Evolutionary conservation across 2,113 vertebrate genomes (phyloP).

Genomic region (Saiga tatarica): DNA sequence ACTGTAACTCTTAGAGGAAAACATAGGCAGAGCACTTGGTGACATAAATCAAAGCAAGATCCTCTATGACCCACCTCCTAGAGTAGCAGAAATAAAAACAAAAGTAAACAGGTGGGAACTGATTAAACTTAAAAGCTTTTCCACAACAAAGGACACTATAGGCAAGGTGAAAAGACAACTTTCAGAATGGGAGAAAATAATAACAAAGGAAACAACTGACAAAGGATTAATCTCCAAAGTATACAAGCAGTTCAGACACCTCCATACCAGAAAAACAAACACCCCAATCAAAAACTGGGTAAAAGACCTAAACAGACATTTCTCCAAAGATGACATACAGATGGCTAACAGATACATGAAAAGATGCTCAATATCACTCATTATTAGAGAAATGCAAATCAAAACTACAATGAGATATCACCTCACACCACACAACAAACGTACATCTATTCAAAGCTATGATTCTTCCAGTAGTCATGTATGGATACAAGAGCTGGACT

Average conservation of each 20-base stretch:
- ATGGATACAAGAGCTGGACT: neutral
- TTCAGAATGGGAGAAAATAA: neutral
- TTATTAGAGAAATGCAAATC: neutral
- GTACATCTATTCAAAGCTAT: neutral
- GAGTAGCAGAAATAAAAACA: neutral
- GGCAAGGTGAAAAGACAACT: neutral
- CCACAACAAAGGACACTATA: neutral
- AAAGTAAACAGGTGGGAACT: neutral
- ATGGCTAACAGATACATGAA: neutral
- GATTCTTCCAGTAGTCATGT: neutral
- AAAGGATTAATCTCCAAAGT: neutral
- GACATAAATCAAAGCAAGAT: neutral
- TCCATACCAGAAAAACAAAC: neutral
- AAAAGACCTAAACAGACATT: neutral
- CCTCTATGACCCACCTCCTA: neutral
- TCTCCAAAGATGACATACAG: neutral
- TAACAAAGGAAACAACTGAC: neutral
- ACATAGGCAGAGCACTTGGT: neutral
- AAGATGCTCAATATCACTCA: neutral
- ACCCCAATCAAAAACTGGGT: neutral
- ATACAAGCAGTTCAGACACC: neutral
- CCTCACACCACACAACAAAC: neutral
- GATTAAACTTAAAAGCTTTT: neutral
- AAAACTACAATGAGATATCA: neutral
- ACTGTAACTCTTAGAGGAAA: neutral